Conservation (phyloP, 1,140 invertebrate genomes). For the Diuraphis noxia region DNA sequence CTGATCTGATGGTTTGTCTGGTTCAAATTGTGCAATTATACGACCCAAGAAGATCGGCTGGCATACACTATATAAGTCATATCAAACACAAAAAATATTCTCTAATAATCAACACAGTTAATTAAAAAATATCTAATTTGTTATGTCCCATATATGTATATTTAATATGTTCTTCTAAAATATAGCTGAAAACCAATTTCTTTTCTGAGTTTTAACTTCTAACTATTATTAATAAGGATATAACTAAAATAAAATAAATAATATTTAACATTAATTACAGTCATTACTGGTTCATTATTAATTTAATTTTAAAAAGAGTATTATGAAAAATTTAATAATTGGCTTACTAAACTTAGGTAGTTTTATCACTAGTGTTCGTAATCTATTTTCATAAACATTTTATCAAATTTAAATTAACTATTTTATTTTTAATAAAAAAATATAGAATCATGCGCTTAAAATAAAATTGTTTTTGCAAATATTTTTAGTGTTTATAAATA, state of each 20-base stretch:
- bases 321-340: not conserved
- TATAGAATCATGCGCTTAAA: not conserved
- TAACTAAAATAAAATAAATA: not conserved
- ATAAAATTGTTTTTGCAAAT: not conserved
- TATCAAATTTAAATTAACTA: not conserved
- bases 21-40: conserved; percentile 60
- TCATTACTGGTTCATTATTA: not conserved
- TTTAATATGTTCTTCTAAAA: not conserved
- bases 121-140: conserved; percentile 12
- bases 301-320: not conserved
- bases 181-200: not conserved
- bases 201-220: not conserved
- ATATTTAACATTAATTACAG: not conserved
- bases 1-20: conserved; percentile 58
- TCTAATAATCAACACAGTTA: not conserved
- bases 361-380: not conserved
- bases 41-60: conserved; percentile 60
- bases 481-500: not conserved
- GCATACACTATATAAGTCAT: conserved; percentile 40
- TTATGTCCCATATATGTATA: not conserved
- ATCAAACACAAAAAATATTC: conserved; percentile 47
- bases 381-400: not conserved
- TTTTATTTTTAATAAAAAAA: not conserved
- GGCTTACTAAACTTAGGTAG: not conserved
- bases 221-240: conserved; percentile 11